A percentile compares a stretch with the other conserved stretches of the same genome.
Evolutionary conservation across 1,140 invertebrate genomes (phyloP).

Genomic region (Zaprionus africanus): DNA sequence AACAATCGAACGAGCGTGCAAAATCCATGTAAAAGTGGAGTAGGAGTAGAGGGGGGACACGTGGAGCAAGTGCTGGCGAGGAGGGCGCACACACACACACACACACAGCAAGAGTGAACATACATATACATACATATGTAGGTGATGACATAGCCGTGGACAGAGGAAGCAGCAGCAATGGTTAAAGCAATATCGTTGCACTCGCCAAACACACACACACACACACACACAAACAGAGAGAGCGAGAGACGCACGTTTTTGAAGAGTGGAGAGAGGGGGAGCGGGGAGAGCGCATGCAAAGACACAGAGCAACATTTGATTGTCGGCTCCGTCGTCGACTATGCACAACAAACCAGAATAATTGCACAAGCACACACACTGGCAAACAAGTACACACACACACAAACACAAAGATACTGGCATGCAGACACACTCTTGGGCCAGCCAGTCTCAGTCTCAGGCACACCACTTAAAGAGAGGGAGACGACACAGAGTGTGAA

Average conservation of each 20-base stretch:
- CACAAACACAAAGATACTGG: neutral
- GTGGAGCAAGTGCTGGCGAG: neutral
- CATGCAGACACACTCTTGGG: conserved; percentile 15
- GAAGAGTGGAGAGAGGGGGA: neutral
- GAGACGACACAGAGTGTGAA: conserved; percentile 19
- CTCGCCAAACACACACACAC: conserved; percentile 21
- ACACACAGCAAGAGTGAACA: neutral
- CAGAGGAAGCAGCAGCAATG: conserved; percentile 36
- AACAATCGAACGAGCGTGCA: conserved; percentile 56
- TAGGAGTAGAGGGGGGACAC: neutral
- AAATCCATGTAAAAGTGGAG: conserved; percentile 65
- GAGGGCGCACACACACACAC: conserved; percentile 18
- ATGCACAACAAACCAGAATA: conserved; percentile 77
- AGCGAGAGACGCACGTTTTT: neutral
- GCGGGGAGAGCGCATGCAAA: conserved; percentile 38
- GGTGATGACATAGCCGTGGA: conserved; percentile 52
- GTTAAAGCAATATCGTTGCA: conserved; percentile 49
- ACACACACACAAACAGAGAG: conserved; percentile 15
- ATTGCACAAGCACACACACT: conserved; percentile 70
- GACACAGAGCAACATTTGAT: conserved; percentile 71
- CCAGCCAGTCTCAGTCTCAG: neutral
- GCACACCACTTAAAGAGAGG: conserved; percentile 22
- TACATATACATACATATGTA: conserved; percentile 2
- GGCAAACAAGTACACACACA: conserved; percentile 11
- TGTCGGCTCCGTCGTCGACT: conserved; percentile 58